phyloP scores from a whole-genome alignment of 1,140 invertebrate species.

The Lanistes nyassanus region DNA sequence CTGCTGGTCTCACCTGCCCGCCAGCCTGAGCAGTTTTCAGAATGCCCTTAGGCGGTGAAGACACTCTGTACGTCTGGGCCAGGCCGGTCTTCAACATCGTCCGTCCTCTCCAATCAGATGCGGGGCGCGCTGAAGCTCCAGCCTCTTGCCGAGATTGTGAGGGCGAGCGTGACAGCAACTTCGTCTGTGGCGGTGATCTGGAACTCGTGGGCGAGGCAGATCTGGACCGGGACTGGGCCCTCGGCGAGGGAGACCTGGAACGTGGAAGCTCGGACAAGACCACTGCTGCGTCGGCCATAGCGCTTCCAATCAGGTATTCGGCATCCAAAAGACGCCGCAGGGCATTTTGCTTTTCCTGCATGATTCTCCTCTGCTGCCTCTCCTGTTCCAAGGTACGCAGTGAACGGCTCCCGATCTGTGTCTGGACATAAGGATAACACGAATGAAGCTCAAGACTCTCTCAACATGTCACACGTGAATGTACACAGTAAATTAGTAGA shows the following conservation, averaged over 20 bases:
- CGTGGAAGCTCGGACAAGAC: constrained; percentile 50
- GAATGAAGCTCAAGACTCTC: neutral
- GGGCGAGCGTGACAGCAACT: neutral
- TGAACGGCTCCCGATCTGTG: neutral
- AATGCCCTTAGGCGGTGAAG: constrained; percentile 28
- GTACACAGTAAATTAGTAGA: neutral
- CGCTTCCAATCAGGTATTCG: constrained; percentile 50
- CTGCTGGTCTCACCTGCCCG: neutral
- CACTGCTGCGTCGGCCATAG: constrained; percentile 36
- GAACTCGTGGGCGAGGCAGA: constrained; percentile 22
- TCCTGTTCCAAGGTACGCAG: constrained; percentile 31
- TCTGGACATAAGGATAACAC: neutral
- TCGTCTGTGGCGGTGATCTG: constrained; percentile 18
- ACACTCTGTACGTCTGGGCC: constrained; percentile 11
- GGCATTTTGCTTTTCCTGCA: constrained; percentile 39
- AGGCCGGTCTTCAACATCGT: constrained; percentile 23
- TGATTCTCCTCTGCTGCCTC: constrained; percentile 37
- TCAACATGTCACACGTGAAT: neutral
- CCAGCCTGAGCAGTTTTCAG: constrained; percentile 26
- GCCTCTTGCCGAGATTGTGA: constrained; percentile 17
- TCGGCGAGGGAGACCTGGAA: constrained; percentile 18
- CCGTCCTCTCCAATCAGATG: constrained; percentile 12
- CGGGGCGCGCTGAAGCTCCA: constrained; percentile 12
- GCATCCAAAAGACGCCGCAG: constrained; percentile 48
- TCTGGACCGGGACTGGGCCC: constrained; percentile 10